Evolutionary conservation across 2,797 vertebrate genomes (phyloP).

Genomic region (Acanthurus leucopareius): DNA sequence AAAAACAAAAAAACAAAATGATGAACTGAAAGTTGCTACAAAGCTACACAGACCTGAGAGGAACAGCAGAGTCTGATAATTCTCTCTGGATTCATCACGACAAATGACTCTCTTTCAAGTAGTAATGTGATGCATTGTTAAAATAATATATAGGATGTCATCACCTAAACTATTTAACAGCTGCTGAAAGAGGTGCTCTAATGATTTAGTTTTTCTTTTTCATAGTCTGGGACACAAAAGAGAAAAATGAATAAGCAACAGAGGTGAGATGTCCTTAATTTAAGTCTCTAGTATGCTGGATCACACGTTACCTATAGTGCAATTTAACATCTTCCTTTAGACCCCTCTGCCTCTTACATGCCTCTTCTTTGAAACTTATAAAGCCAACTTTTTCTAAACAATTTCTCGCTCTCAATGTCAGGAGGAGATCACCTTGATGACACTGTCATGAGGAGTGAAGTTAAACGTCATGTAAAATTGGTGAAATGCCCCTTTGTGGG

Average conservation of each 20-base stretch:
- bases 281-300: not conserved
- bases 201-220: no score
- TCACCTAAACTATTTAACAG: no score
- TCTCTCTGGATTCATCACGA: not conserved
- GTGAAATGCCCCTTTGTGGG: no score
- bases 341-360: not conserved
- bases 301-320: not conserved
- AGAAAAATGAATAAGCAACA: not conserved
- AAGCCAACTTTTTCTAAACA: not conserved
- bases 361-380: not conserved
- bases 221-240: not conserved
- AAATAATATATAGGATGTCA: no score
- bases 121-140: no score
- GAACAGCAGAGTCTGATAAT: not conserved
- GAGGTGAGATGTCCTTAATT: not conserved
- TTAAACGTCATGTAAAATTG: no score
- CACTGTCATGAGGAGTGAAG: no score
- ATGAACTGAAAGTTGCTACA: not conserved
- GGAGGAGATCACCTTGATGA: no score
- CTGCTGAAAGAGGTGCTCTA: no score
- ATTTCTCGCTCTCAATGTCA: no score
- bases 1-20: not conserved
- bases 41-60: not conserved
- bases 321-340: not conserved
- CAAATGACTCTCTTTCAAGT: not conserved